These are phyloP conservation scores for Drosophila carrolli DNA, from an alignment of 1,140 invertebrate species.

Conservation along the genomic window DNA sequence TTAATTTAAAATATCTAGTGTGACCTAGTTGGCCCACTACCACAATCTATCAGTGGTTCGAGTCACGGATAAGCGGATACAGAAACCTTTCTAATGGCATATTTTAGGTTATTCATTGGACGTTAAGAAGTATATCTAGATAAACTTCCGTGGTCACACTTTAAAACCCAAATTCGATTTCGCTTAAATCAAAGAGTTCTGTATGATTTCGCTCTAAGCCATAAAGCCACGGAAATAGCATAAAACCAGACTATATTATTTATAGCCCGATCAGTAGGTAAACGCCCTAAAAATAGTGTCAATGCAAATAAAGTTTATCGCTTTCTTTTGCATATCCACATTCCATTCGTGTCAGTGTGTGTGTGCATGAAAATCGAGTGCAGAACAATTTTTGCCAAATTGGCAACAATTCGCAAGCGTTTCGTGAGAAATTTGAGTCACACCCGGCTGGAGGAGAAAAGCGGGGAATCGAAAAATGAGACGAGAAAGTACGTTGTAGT, in stretches of 20 bases:
- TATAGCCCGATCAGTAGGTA: not conserved
- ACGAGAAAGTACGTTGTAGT: constrained; percentile 9
- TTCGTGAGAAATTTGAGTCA: constrained; percentile 64
- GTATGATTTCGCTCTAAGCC: not conserved
- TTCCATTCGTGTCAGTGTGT: constrained; percentile 51
- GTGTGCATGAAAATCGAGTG: constrained; percentile 57
- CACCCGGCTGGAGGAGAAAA: constrained; percentile 11
- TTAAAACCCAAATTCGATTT: constrained; percentile 5
- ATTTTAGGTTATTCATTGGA: not conserved
- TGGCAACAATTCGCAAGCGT: constrained; percentile 54
- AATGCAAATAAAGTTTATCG: not conserved
- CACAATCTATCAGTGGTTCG: not conserved
- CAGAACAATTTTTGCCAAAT: constrained; percentile 72
- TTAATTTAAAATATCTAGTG: not conserved
- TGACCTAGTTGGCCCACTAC: not conserved
- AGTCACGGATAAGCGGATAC: not conserved
- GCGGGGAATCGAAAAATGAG: not conserved
- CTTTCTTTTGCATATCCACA: constrained; percentile 62
- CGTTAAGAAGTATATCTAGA: constrained; percentile 4
- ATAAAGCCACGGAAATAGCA: not conserved
- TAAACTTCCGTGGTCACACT: constrained; percentile 8
- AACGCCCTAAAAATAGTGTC: not conserved
- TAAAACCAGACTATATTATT: not conserved
- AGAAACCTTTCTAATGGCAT: not conserved
- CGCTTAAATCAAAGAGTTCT: constrained; percentile 12